A percentile compares a stretch with the other conserved stretches of the same genome.
These are phyloP conservation scores for Morpho achilles DNA, from an alignment of 2,888 invertebrate genomes.

Conservation along the genomic window DNA sequence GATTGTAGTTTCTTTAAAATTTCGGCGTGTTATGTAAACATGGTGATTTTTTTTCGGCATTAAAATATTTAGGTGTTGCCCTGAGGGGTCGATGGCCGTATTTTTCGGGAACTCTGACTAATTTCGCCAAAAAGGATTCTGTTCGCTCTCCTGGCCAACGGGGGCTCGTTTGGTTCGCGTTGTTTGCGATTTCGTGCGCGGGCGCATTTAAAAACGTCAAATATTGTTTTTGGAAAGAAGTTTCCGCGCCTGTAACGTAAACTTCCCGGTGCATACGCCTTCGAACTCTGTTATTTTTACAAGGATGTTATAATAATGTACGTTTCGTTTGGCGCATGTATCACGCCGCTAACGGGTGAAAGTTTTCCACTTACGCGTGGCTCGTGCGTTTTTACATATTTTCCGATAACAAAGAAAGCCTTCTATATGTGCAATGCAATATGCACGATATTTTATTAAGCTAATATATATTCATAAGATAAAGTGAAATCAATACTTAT, in stretches of 20 bases:
- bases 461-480: no score
- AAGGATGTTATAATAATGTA: slow-evolving; percentile 14
- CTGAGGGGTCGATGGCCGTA: slow-evolving; percentile 64
- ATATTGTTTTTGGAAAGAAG: slow-evolving; percentile 30
- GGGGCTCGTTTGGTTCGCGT: slow-evolving; percentile 40
- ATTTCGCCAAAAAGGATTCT: slow-evolving; percentile 63
- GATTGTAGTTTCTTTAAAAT: slow-evolving; percentile 67
- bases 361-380: not conserved
- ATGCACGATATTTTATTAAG: no score
- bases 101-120: slow-evolving; percentile 77
- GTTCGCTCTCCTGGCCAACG: slow-evolving; percentile 43
- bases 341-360: not conserved
- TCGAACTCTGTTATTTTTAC: slow-evolving; percentile 19
- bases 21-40: slow-evolving; percentile 75
- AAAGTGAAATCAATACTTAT: no score
- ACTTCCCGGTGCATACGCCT: slow-evolving; percentile 32
- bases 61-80: slow-evolving; percentile 73
- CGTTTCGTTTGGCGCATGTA: not conserved
- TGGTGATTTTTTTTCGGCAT: slow-evolving; percentile 55
- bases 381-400: no score
- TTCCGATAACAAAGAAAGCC: no score
- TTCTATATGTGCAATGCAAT: no score
- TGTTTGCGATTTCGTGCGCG: slow-evolving; percentile 39
- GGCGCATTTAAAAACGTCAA: slow-evolving; percentile 41
- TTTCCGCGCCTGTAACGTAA: slow-evolving; percentile 27